These are phyloP conservation scores for Periophthalmodon schlosseri DNA, from an alignment of 2,113 vertebrate genomes.

Conservation along the genomic window DNA sequence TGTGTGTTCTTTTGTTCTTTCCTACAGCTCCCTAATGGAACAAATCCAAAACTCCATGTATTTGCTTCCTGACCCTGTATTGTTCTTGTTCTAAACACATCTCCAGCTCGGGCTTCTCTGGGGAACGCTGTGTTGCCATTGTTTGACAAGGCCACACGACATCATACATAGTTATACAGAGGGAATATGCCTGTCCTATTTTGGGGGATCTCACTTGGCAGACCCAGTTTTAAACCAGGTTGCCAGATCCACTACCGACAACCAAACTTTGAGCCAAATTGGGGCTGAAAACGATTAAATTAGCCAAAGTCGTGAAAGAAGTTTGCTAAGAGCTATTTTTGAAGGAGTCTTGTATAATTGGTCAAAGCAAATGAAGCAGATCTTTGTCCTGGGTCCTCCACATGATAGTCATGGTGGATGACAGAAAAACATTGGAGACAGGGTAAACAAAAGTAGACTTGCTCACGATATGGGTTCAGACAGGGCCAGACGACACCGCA, in stretches of 20 bases:
- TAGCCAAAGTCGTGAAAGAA: not conserved
- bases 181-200: constrained; percentile 6
- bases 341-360: not conserved
- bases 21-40: constrained; percentile 3
- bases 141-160: constrained; percentile 25
- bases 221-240: not conserved
- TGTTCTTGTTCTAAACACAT: constrained; percentile 1
- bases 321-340: not conserved
- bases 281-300: not conserved
- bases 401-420: not conserved
- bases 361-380: not conserved
- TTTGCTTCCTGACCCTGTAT: constrained; percentile 22
- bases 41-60: not conserved
- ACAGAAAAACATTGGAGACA: not conserved
- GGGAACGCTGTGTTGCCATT: constrained; percentile 13
- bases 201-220: not conserved
- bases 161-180: not conserved
- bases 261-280: not conserved
- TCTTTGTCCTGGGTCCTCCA: not conserved
- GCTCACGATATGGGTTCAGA: not conserved
- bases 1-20: not conserved
- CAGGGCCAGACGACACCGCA: not conserved
- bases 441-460: not conserved
- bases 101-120: constrained; percentile 3
- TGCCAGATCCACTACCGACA: not conserved